phyloP scores from a whole-genome alignment of 2,113 vertebrate species.

The Verasper variegatus region DNA sequence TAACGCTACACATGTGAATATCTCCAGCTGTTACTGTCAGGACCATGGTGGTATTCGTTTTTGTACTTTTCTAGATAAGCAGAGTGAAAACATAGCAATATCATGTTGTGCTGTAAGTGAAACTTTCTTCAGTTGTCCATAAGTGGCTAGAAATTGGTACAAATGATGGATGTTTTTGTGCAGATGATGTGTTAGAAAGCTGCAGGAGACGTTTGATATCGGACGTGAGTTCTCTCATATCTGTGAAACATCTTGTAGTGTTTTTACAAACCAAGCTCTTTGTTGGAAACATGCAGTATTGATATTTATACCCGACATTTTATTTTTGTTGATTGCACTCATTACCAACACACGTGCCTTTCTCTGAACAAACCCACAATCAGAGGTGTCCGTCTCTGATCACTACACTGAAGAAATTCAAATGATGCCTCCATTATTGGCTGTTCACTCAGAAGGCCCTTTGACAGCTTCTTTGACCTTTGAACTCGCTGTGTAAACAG shows the following conservation, averaged over 20 bases:
- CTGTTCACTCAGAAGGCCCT: slow-evolving; percentile 40
- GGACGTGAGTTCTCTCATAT: slow-evolving; percentile 39
- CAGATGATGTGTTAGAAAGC: slow-evolving; percentile 15
- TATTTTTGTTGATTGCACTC: slow-evolving; percentile 65
- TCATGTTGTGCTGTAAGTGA: slow-evolving; percentile 57
- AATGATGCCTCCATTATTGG: slow-evolving; percentile 25
- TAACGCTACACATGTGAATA: slow-evolving; percentile 53
- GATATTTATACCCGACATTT: slow-evolving; percentile 28
- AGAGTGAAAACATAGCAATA: slow-evolving; percentile 73
- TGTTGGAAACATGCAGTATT: slow-evolving; percentile 71
- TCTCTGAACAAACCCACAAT: slow-evolving; percentile 74
- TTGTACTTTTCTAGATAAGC: slow-evolving; percentile 71
- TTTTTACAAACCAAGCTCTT: slow-evolving; percentile 41
- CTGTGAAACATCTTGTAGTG: slow-evolving; percentile 59
- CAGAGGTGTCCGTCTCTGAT: slow-evolving; percentile 24
- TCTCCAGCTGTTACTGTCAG: slow-evolving; percentile 59
- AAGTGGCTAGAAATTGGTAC: slow-evolving; percentile 37
- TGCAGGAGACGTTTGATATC: slow-evolving; percentile 37
- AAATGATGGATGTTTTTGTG: slow-evolving; percentile 16
- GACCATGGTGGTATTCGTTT: slow-evolving; percentile 64
- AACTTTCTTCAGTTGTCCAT: slow-evolving; percentile 43
- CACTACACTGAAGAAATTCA: slow-evolving; percentile 35
- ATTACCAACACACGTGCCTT: slow-evolving; percentile 81
- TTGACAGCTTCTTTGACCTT: slow-evolving; percentile 61
- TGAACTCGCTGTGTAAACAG: slow-evolving; percentile 60